phyloP scores from a whole-genome alignment of 1,140 invertebrate species.

The Hesperophylax magnus region DNA sequence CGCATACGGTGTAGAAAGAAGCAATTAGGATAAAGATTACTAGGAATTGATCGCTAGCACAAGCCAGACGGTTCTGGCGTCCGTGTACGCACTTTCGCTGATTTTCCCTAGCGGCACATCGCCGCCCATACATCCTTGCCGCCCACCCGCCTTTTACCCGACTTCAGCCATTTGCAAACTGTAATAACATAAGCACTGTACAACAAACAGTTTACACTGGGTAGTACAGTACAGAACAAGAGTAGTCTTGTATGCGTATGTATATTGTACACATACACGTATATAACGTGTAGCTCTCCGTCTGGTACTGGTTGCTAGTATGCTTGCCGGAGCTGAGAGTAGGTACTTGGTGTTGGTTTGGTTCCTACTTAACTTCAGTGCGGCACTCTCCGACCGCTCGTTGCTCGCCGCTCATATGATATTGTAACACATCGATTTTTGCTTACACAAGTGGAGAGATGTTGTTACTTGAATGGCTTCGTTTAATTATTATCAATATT shows the following conservation, averaged over 20 bases:
- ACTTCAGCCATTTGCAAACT: conserved; percentile 28
- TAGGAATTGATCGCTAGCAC: background rate
- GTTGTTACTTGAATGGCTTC: background rate
- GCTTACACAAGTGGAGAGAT: conserved; percentile 1
- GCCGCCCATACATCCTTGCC: conserved; percentile 40
- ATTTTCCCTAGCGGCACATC: conserved; percentile 38
- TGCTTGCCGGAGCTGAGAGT: no score
- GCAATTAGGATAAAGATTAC: background rate
- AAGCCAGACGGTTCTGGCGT: conserved; percentile 1
- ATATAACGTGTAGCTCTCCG: background rate
- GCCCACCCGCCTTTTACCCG: background rate
- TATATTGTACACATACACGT: no score
- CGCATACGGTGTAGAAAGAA: background rate
- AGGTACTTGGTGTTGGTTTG: no score
- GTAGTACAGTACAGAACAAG: no score
- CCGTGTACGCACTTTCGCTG: conserved; percentile 40
- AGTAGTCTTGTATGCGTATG: no score
- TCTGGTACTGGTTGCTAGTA: background rate
- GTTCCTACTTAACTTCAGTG: background rate
- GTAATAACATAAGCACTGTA: background rate
- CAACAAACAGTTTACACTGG: background rate
- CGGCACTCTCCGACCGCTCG: background rate
- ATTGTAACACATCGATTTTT: conserved; percentile 27
- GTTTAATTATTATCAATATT: background rate
- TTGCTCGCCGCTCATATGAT: background rate